These are phyloP conservation scores for Rhagophthalmus giganteus DNA, from an alignment of 2,888 invertebrate genomes.

Conservation along the genomic window DNA sequence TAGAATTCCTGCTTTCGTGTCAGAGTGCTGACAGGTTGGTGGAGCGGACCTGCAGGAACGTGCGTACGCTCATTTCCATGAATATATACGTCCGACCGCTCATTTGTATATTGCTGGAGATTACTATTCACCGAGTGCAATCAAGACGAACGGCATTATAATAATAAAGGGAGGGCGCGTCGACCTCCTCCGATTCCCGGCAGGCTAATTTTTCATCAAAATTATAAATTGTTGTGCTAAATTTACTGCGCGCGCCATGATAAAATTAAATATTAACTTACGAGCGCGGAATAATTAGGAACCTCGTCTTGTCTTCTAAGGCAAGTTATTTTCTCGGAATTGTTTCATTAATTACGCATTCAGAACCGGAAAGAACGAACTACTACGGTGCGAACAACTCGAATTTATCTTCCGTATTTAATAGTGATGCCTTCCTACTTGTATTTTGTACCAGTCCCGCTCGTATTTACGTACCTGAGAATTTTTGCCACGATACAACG, in stretches of 20 bases:
- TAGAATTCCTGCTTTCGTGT: constrained; percentile 21
- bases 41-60: constrained; percentile 11
- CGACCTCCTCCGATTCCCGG: constrained; percentile 36
- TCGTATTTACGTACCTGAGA: constrained; percentile 14
- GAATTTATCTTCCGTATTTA: constrained; percentile 29
- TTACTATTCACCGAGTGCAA: constrained; percentile 30
- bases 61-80: constrained; percentile 26
- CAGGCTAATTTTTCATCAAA: constrained; percentile 49
- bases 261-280: constrained; percentile 51
- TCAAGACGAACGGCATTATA: constrained; percentile 31
- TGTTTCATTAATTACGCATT: constrained; percentile 49
- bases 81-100: constrained; percentile 26
- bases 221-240: constrained; percentile 49
- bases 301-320: constrained; percentile 39
- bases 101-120: constrained; percentile 29
- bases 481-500: no score
- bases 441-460: constrained; percentile 12
- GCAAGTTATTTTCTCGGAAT: constrained; percentile 47
- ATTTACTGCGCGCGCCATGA: constrained; percentile 46
- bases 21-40: constrained; percentile 18
- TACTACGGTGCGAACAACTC: constrained; percentile 27
- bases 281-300: constrained; percentile 49
- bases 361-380: constrained; percentile 35
- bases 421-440: constrained; percentile 14
- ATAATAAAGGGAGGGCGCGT: constrained; percentile 27